phyloP scores from a whole-genome alignment of 2,113 vertebrate species.

The Actinemys pallida region DNA sequence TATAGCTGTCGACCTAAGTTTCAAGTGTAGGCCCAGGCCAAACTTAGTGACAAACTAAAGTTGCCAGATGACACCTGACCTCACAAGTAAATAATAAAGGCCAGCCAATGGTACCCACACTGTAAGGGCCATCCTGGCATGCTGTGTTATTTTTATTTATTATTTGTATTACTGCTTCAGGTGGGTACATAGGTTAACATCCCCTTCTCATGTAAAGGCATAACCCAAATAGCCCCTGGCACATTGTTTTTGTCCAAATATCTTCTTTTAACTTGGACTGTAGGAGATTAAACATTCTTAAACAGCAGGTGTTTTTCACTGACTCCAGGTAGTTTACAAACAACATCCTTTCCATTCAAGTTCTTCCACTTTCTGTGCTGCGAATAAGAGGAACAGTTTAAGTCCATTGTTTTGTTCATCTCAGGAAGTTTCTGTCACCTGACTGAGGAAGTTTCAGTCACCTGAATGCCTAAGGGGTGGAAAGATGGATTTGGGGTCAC shows the following conservation, averaged over 20 bases:
- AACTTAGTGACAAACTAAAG: background rate
- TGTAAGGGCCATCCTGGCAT: background rate
- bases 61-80: background rate
- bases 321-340: background rate
- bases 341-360: background rate
- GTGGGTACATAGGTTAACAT: background rate
- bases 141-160: background rate
- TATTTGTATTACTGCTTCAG: background rate
- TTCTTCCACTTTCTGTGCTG: background rate
- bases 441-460: constrained; percentile 26
- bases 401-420: background rate
- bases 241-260: background rate
- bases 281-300: background rate
- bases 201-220: background rate
- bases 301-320: background rate
- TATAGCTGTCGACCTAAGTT: background rate
- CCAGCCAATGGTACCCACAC: background rate
- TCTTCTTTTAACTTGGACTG: background rate
- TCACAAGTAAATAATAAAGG: background rate
- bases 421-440: constrained; percentile 23
- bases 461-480: background rate
- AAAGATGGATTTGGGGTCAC: background rate
- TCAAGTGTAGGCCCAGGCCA: background rate
- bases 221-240: background rate
- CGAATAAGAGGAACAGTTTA: background rate